Evolutionary conservation across 1,140 invertebrate genomes (phyloP).

Genomic region (Procambarus virginalis): DNA sequence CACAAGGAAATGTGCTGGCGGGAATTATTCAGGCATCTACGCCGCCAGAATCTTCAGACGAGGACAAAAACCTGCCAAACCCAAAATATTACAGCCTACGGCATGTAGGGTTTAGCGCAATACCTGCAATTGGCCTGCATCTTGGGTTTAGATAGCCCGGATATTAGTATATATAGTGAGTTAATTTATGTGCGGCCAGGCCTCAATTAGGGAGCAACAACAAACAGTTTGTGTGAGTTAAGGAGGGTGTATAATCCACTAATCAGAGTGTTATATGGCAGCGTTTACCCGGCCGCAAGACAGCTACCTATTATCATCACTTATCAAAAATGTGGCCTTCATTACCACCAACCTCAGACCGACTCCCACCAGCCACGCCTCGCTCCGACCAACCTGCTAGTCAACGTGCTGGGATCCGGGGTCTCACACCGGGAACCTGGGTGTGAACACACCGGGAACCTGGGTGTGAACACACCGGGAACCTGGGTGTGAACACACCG

Average conservation of each 20-base stretch:
- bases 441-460: background rate
- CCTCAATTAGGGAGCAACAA: slow-evolving; percentile 51
- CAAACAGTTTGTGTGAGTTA: slow-evolving; percentile 56
- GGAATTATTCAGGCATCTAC: too few relatives aligned
- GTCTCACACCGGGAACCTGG: background rate
- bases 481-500: background rate
- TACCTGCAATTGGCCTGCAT: background rate
- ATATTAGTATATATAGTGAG: slow-evolving; percentile 45
- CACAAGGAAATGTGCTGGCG: background rate
- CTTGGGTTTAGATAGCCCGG: slow-evolving; percentile 23
- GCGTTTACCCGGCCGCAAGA: slow-evolving; percentile 30
- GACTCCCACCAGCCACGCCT: background rate
- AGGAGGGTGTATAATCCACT: slow-evolving; percentile 29
- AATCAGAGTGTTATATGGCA: slow-evolving; percentile 55
- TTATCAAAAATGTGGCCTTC: slow-evolving; percentile 54
- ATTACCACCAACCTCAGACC: slow-evolving; percentile 34
- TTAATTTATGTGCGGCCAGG: slow-evolving; percentile 29
- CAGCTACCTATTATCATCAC: slow-evolving; percentile 51
- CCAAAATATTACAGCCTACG: background rate
- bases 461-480: background rate
- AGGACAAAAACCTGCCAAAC: too few relatives aligned
- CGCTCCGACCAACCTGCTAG: too few relatives aligned
- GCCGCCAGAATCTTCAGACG: too few relatives aligned
- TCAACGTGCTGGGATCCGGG: background rate
- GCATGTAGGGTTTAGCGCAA: background rate